Base-by-base conservation (phyloP, 2,888 invertebrate species). In the Macroteleia sp. region DNA sequence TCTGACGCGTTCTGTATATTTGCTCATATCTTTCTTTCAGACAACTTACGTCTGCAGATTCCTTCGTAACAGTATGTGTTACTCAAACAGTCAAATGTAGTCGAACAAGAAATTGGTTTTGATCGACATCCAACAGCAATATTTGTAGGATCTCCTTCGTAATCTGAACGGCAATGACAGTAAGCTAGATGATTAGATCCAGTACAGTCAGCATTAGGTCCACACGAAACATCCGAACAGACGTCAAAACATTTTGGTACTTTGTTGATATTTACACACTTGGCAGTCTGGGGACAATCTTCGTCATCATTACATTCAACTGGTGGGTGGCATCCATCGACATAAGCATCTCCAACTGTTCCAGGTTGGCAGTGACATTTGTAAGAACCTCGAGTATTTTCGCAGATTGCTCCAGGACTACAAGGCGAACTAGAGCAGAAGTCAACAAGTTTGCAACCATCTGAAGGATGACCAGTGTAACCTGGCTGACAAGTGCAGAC, bases 401-500 rank as follows among this genome's bases (percentile, higher is more conserved):
- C 94, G 89, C 98, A 98, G 78, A 93, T 92, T 0, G 97, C 96
- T 64, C 96, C 96, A 44, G 95, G 94, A 3, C 96, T 96, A 88
- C 97, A 97, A 5, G 96, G 96, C 39, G 94, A 93, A 81, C 94
- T 94, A 50, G 94, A 93, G 87, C 97, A 97, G 90, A 95, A 96
- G 91, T 97, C 96, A 59, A 97, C 94, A 57, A 95, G 92, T 56
- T 93, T 92, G 86, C 97, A 97, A 17, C 95, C 95, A 22, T 92
- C 92, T 8, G 93, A 92, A 1, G 97, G 95, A 90, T 97, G 95
- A 2, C 97, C 97, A 0, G 96, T 96, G 86, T 94, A 97, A 0
- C 97, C 97, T 9, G 97, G 97, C 91, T 97, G 97, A 88, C 97
- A 97, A 84, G 96, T 95, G 87, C 96, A 96, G 0, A 93, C 93